Base-by-base conservation (phyloP, 1,140 invertebrate genomes). In the Battus philenor region DNA sequence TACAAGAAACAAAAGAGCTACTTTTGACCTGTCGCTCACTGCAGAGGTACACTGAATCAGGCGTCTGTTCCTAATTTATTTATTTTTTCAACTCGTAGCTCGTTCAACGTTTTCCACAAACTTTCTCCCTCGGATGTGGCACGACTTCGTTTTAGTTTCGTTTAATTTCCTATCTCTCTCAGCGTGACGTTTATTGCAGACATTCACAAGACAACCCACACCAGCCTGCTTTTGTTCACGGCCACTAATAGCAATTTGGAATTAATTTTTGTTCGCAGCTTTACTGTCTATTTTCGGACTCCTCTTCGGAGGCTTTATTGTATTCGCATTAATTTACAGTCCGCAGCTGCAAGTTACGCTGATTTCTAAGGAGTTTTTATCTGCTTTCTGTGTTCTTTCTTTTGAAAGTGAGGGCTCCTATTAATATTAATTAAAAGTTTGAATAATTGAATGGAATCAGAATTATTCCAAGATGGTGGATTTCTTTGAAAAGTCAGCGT, bases 351-450 rank as follows among this genome's bases (percentile, higher is more conserved):
- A 68, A 71, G 64, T 73, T 69, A 75, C 68, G 78, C 60, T 47
- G 72, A 78, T 79, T 81, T 78, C 72, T 74, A 77, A 77, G 78
- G 76, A 84, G 62, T 80, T 84, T 84, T 84, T 82, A 80, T 82
- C 76, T 79, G 62, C 65, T 62, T 66, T 61, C 69, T 64, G 69
- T 77, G 69, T 80, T 79, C 72, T 79, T 82, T 77, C 76, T 77
- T 82, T 80, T 76, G 65, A 72, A 79, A 80, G 68, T 76, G 68
- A 75, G 76, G 75, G 69, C 73, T 72, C 66, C 76, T 81, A 85
- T 81, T 85, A 81, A 84, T 82, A 81, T 81, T 82, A 82, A 85
- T 81, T 85, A 82, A 85, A 84, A 84, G 73, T 81, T 84, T 81
- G 73, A 79, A 82, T 82, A 81, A 85, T 75, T 82, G 76, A 85